Evolutionary conservation across 2,797 vertebrate species (phyloP).

Genomic region (Aulostomus chinensis): DNA sequence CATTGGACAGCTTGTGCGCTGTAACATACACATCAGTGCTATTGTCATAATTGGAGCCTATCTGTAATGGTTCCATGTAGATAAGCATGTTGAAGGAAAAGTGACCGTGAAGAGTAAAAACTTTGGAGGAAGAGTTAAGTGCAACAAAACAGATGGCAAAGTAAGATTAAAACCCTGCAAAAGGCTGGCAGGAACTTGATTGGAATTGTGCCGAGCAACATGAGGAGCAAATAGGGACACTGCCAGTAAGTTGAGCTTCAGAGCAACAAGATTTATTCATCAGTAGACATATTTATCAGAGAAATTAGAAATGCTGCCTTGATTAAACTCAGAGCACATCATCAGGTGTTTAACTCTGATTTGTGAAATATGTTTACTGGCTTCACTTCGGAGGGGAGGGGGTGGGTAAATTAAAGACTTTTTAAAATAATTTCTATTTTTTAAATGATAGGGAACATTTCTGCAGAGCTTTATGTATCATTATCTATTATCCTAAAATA

Average conservation of each 20-base stretch:
- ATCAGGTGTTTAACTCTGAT: conserved; percentile 13
- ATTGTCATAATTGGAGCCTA: conserved; percentile 40
- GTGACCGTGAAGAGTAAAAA: conserved; percentile 33
- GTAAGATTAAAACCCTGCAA: conserved; percentile 67
- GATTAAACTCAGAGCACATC: conserved; percentile 1
- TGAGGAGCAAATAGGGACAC: conserved; percentile 24
- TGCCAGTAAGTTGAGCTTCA: conserved; percentile 42
- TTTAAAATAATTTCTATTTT: too few species aligned
- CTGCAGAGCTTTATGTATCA: too few species aligned
- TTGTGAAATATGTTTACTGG: too few species aligned
- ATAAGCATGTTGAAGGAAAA: conserved; percentile 39
- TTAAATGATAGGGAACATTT: too few species aligned
- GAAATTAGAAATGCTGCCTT: conserved; percentile 34
- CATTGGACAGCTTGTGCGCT: conserved; percentile 24
- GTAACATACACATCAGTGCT: conserved; percentile 53
- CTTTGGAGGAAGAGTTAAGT: conserved; percentile 36
- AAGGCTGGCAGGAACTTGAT: conserved; percentile 52
- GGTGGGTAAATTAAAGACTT: too few species aligned
- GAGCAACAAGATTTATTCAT: conserved; percentile 53
- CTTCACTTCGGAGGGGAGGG: too few species aligned
- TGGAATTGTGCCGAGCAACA: conserved; percentile 49
- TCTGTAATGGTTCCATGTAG: conserved; percentile 40
- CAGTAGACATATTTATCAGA: conserved; percentile 43
- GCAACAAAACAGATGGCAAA: conserved; percentile 73
- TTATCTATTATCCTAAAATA: too few species aligned